Base-by-base conservation (phyloP, 2,888 invertebrate genomes). In the Elgonia sp. region DNA sequence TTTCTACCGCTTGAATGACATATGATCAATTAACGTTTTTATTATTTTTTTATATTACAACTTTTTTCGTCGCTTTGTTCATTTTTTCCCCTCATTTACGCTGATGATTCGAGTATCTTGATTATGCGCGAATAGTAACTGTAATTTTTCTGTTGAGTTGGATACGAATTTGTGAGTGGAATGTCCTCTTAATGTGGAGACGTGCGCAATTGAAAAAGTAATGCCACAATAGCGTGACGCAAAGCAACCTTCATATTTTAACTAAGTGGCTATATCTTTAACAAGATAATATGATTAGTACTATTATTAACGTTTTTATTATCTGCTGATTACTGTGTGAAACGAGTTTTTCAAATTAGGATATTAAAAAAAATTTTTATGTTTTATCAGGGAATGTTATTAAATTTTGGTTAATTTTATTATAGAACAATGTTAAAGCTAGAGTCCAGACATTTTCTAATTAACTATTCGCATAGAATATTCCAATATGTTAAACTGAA, bases 211-310 rank as follows among this genome's bases (percentile, higher is more conserved):
- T 63, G 75, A 63, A 63, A 50, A 76, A 76, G 63, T 42, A 63
- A 76, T 76, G 75, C 37, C 62, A 76, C 75, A 76, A 63, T 76
- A 63, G 75, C 75, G 62, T 76, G 63, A 76, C 75, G 75, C 62
- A 63, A 76, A 18, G 39, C 50, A 76, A 50, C 75, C 75, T 62
- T 76, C 75, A 63, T 29, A 29, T 50, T 76, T 76, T 50, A 55
- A 55, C 75, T 21, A 62, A 62, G 62, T 37, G 20, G 29, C 75
- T 76, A 39, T 76, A 63, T 62, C 63, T 63, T 62, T 76, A 76
- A 76, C 63, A 20, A 76, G 75, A 76, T 76, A 76, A 76, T 40
- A 29, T 42, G 75, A 76, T 76, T 63, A 63, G 46, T 62, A 20
- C 55, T 75, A 75, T 75, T 75, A 50, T 21, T 62, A 62, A 62